Percentiles rank a stretch among this genome's conserved stretches.
Evolutionary conservation across 2,797 vertebrate genomes (phyloP).

Genomic region (Tragopan temminckii): DNA sequence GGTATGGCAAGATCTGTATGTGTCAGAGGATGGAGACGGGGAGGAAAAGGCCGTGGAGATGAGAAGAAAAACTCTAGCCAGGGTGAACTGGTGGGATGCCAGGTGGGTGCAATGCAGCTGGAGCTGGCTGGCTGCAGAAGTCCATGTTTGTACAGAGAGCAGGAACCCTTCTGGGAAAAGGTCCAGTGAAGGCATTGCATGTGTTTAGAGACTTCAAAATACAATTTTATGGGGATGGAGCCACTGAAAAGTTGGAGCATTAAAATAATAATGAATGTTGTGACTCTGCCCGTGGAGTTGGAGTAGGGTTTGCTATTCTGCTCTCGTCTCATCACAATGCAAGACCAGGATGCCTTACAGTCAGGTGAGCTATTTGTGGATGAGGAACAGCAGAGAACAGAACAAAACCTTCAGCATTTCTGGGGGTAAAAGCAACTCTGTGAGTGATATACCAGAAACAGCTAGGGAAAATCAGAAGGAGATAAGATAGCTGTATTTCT

Average conservation of each 20-base stretch:
- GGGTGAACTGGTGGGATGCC: background rate
- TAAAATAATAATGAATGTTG: background rate
- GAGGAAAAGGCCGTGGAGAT: background rate
- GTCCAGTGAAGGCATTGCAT: accelerated
- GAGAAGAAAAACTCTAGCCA: background rate
- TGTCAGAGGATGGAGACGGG: background rate
- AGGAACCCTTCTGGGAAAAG: background rate
- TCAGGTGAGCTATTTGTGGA: background rate
- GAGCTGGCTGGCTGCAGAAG: background rate
- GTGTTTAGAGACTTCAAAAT: background rate
- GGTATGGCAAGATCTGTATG: background rate
- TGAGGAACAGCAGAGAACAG: background rate
- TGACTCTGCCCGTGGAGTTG: background rate
- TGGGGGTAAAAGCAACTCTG: background rate
- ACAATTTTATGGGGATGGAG: background rate
- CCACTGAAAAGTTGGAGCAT: background rate
- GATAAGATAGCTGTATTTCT: slow-evolving; percentile 23
- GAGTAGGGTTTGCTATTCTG: background rate
- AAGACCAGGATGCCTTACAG: background rate
- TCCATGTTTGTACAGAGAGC: background rate
- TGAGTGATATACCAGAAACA: slow-evolving; percentile 25
- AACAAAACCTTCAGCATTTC: slow-evolving; percentile 15
- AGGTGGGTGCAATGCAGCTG: background rate
- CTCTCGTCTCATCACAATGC: background rate
- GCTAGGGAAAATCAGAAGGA: background rate